These are phyloP conservation scores for Silvanus unidentatus DNA, from an alignment of 2,888 invertebrate genomes.

Conservation along the genomic window DNA sequence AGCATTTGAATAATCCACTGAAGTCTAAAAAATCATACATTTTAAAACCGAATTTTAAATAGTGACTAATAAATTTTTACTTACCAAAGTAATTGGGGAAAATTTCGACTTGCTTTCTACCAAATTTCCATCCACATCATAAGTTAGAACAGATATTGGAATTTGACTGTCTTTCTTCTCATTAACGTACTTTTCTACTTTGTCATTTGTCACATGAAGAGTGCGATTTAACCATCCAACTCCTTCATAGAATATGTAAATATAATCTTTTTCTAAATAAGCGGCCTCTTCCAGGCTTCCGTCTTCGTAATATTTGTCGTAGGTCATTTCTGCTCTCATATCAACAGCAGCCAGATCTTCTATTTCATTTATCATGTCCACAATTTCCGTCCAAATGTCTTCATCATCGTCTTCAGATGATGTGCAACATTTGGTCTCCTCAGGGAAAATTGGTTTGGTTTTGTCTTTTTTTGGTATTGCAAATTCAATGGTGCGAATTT, in stretches of 20 bases:
- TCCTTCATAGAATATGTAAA: background rate
- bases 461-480: background rate
- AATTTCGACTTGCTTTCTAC: background rate
- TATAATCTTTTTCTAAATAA: background rate
- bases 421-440: too few species aligned
- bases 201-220: background rate
- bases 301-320: background rate
- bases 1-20: background rate
- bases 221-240: background rate
- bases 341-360: background rate
- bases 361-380: background rate
- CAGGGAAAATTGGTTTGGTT: too few species aligned
- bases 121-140: background rate
- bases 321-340: background rate
- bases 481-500: constrained; percentile 9
- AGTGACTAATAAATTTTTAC: too few species aligned
- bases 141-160: background rate
- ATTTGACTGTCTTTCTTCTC: background rate
- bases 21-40: background rate
- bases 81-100: background rate
- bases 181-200: background rate
- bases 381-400: background rate
- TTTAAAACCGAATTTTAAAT: too few species aligned
- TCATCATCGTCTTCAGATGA: background rate
- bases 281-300: background rate